A percentile compares a stretch with the other conserved stretches of the same genome.
phyloP scores from a whole-genome alignment of 2,113 vertebrate genomes.

The Callocephalon fimbriatum region DNA sequence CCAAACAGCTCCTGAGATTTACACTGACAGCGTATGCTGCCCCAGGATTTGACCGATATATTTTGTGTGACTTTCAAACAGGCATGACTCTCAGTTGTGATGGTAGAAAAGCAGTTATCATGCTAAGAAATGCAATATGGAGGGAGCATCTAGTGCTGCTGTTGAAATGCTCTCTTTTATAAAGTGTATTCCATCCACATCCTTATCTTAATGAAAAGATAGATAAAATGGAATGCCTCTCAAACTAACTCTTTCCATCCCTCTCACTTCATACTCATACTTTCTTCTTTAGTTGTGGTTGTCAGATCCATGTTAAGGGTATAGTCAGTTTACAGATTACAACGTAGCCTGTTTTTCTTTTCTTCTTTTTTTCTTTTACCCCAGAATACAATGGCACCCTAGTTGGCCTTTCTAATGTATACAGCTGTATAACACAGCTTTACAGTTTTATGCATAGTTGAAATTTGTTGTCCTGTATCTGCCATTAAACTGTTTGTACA shows the following conservation, averaged over 20 bases:
- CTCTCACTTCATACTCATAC: background rate
- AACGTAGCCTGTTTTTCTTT: background rate
- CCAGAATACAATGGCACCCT: background rate
- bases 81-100: background rate
- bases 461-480: background rate
- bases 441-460: background rate
- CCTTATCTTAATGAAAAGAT: constrained; percentile 20
- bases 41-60: background rate
- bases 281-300: background rate
- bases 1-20: background rate
- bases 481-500: background rate
- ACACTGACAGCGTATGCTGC: background rate
- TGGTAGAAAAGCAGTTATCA: background rate
- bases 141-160: background rate
- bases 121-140: background rate
- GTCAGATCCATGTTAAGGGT: background rate
- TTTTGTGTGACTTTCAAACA: background rate
- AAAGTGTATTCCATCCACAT: background rate
- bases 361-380: background rate
- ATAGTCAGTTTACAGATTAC: background rate
- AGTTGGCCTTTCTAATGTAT: background rate
- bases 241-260: background rate
- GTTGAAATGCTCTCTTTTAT: background rate
- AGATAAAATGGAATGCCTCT: constrained; percentile 18
- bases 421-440: background rate